Percentiles rank a stretch among this genome's conserved stretches.
Conservation (phyloP, 1,140 invertebrate species). For the Drosophila bocqueti region DNA sequence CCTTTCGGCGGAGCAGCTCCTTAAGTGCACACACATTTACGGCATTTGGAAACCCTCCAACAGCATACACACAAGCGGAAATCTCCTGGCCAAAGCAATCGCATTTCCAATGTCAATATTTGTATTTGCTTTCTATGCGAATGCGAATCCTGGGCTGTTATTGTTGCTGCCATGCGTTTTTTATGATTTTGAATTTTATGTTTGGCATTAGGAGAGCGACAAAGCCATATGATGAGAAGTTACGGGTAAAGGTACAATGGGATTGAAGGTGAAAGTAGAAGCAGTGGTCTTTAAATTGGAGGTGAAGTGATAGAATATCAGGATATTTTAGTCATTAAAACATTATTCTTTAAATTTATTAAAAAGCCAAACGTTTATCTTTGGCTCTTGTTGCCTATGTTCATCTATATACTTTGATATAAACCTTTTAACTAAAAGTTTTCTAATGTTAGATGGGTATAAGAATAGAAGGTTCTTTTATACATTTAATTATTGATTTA, state of each 20-base stretch:
- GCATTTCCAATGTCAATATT: slow-evolving; percentile 82
- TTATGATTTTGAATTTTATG: slow-evolving; percentile 76
- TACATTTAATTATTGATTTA: not conserved
- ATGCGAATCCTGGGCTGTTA: slow-evolving; percentile 59
- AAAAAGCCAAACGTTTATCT: not conserved
- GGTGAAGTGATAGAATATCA: not conserved
- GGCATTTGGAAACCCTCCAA: slow-evolving; percentile 8
- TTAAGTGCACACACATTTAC: slow-evolving; percentile 54
- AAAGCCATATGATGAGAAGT: slow-evolving; percentile 20
- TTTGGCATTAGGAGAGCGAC: slow-evolving; percentile 34
- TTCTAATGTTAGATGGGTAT: not conserved
- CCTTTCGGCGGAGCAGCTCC: slow-evolving; percentile 58
- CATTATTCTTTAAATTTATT: no score
- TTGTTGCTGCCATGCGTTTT: slow-evolving; percentile 60
- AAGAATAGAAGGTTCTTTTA: not conserved
- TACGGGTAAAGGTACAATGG: slow-evolving; percentile 28
- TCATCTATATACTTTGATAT: no score
- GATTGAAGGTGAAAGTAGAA: no score
- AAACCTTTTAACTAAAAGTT: no score
- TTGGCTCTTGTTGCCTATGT: not conserved
- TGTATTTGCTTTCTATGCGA: slow-evolving; percentile 82
- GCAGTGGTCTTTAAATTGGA: not conserved
- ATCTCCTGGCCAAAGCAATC: slow-evolving; percentile 59
- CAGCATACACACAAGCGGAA: slow-evolving; percentile 6
- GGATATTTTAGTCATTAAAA: no score